Base-by-base conservation (phyloP, 2,797 vertebrate genomes). In the Lophotriccus pileatus region DNA sequence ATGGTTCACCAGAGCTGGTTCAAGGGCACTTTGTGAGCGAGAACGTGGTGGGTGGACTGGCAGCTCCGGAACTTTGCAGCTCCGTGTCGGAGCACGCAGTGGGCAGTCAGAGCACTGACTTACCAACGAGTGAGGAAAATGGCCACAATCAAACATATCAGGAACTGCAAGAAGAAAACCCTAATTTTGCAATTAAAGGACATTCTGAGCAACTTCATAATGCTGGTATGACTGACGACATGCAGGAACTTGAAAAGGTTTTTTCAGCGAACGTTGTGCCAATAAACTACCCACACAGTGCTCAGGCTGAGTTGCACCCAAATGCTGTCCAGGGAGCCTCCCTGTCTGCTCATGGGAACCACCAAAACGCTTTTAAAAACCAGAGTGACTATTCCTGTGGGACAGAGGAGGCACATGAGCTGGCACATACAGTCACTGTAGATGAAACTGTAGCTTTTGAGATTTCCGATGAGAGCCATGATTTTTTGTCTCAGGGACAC, bases 401-500 rank as follows among this genome's bases (percentile, higher is more conserved):
- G 39, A 30, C 83, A 24, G 43, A 89, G 64, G 87, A 69, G 28
- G 81, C 50, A n/a, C 56, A 47, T 0, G 93, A 78, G 41, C 85
- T 94, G 75, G 94, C 76, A 16, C 87, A 80, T n/a, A 4, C 80
- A 49, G 37, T 93, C 41, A 90, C 92, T 47, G 68, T 91, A 8
- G 82, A 87, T 28, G 95, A 92, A 82, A 84, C 95, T 21, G 20
- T 97, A 93, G 95, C 97, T 86, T 97, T 98, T 64, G 98, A 98
- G 79, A 95, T 98, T 63, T 93, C 95, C 21, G 66, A 70, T 20
- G 90, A 93, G 53, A 96, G 94, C 94, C 94, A 94, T 46, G 95
- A 96, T 66, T 85, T 97, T 63, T 80, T 94, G 72, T 92, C 96
- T 96, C 97, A 98, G 77, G 98, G 98, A 94, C 97, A 98, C 0